These are phyloP conservation scores for Tetragonula carbonaria DNA, from an alignment of 2,888 invertebrate species.

Conservation along the genomic window DNA sequence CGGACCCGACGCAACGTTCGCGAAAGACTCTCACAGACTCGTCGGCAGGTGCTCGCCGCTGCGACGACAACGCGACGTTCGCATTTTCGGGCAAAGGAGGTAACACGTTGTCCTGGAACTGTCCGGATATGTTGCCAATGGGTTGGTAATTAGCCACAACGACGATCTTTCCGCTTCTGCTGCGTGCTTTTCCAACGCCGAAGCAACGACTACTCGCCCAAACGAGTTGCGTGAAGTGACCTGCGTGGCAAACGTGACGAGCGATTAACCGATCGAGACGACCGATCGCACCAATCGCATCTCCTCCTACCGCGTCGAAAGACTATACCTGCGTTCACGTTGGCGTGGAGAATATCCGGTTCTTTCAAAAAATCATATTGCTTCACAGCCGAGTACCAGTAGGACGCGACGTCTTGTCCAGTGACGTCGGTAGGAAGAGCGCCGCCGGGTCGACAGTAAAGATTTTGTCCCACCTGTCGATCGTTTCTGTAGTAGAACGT, in stretches of 20 bases:
- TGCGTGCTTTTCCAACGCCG: slow-evolving; percentile 92
- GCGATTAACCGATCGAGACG: not conserved
- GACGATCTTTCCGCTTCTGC: slow-evolving; percentile 91
- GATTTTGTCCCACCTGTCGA: slow-evolving; percentile 91
- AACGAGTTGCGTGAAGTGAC: slow-evolving; percentile 94
- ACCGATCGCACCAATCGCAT: no score
- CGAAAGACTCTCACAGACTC: slow-evolving; percentile 37
- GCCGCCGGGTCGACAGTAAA: slow-evolving; percentile 90
- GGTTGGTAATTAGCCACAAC: slow-evolving; percentile 94
- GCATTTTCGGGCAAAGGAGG: slow-evolving; percentile 89
- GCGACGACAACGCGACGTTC: slow-evolving; percentile 82
- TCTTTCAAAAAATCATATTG: slow-evolving; percentile 91
- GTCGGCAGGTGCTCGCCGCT: slow-evolving; percentile 59
- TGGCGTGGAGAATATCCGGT: slow-evolving; percentile 89
- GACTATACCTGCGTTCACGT: slow-evolving; percentile 89
- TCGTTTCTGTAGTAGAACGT: slow-evolving; percentile 91
- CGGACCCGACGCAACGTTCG: slow-evolving; percentile 34
- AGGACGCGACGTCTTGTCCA: slow-evolving; percentile 92
- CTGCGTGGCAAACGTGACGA: slow-evolving; percentile 82
- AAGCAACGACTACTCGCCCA: slow-evolving; percentile 91
- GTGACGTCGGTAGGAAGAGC: slow-evolving; percentile 89
- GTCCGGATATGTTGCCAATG: slow-evolving; percentile 91
- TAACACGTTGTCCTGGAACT: slow-evolving; percentile 91
- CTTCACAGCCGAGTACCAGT: slow-evolving; percentile 92
- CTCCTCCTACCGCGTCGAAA: not conserved